A percentile compares a stretch with the other conserved stretches of the same genome.
These are phyloP conservation scores for Bombus vancouverensis DNA, from an alignment of 1,140 invertebrate genomes.

Conservation along the genomic window DNA sequence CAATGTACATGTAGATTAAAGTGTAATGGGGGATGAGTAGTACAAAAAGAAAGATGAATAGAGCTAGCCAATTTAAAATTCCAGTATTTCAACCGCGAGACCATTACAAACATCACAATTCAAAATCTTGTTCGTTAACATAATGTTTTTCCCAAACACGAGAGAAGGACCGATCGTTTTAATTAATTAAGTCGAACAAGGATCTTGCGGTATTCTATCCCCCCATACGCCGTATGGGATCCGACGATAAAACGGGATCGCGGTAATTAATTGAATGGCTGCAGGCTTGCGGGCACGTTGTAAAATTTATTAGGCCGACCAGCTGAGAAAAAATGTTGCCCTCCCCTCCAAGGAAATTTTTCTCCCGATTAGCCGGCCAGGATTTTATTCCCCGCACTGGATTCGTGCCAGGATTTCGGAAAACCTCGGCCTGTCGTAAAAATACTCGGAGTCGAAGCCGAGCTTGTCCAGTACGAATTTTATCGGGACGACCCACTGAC, in stretches of 20 bases:
- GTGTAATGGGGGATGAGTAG: background rate
- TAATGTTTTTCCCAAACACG: background rate
- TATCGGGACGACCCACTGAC: constrained; percentile 33
- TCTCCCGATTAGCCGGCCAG: constrained; percentile 45
- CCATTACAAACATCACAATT: too few relatives aligned
- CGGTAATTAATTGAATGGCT: constrained; percentile 66
- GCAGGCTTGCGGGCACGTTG: background rate
- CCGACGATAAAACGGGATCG: constrained; percentile 63
- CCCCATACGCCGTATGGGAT: background rate
- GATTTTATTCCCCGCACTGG: constrained; percentile 24
- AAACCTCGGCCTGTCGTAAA: background rate
- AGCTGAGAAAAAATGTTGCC: constrained; percentile 23
- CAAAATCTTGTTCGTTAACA: background rate
- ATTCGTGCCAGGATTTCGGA: constrained; percentile 39
- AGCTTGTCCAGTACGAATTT: background rate
- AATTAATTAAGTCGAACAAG: constrained; percentile 60
- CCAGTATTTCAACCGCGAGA: background rate
- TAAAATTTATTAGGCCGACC: constrained; percentile 54
- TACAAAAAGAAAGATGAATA: background rate
- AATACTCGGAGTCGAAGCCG: constrained; percentile 11
- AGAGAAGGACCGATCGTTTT: constrained; percentile 2
- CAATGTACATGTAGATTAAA: background rate
- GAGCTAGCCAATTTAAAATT: background rate
- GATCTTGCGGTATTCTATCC: constrained; percentile 6
- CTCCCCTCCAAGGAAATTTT: constrained; percentile 47